Evolutionary conservation across 2,113 vertebrate genomes (phyloP), one percentile per base, ranked within the genome.

Genomic region (Scomber scombrus): DNA sequence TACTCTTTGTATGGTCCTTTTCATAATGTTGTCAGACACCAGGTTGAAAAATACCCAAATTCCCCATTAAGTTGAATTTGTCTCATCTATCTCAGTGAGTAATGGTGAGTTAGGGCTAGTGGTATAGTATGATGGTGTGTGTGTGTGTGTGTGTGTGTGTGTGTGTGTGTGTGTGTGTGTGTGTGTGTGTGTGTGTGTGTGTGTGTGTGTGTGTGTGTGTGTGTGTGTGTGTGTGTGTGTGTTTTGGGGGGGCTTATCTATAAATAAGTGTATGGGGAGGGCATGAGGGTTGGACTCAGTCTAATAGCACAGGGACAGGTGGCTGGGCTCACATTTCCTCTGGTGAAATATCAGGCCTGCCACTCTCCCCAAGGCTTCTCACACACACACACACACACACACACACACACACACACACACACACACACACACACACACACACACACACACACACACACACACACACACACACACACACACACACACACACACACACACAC

Each of bases 261-360:
- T 95, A 95, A 96, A 96, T 97, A 97, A 91, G 49, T 15, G 72
- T 70, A 73, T 55, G 61, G 52, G 29, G 75, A 54, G 45, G 69
- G 88, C 63, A 13, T 85, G 88, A 31, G 87, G 89, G 91, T 92
- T 88, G 90, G 91, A 95, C 83, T 93, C 91, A 82, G 46, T 43
- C 80, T 90, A 93, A 93, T 91, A 92, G 95, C 84, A 70, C 89
- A 84, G 85, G 82, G 94, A 96, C 96, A 98, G 97, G 96, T 97
- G 96, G 79, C 71, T 86, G 80, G 89, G 93, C 94, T 98, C 96
- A 89, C 79, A 88, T 97, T 96, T 94, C 96, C 68, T 68, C 89
- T 52, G 90, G 90, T 94, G 93, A 96, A 96, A 96, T 96, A 96
- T 95, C 88, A 89, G 90, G 86, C 81, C 92, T 93, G 89, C 90